phyloP scores from a whole-genome alignment of 2,888 invertebrate genomes.

The Eretmocerus hayati region DNA sequence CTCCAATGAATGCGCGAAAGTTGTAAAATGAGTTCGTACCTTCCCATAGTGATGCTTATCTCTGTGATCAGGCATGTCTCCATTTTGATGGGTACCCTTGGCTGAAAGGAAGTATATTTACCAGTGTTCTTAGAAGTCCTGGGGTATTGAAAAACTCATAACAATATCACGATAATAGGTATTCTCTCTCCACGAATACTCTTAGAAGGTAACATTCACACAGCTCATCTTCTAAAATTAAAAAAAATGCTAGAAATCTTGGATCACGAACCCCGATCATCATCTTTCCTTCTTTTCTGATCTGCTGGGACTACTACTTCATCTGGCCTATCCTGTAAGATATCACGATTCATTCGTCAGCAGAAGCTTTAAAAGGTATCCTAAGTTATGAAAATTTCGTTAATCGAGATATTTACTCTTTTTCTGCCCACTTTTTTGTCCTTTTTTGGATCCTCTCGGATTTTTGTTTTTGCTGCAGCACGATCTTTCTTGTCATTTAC shows the following conservation, averaged over 20 bases:
- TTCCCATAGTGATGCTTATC: slow-evolving; percentile 71
- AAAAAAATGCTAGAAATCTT: slow-evolving; percentile 13
- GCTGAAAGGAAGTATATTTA: slow-evolving; percentile 27
- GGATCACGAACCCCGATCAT: slow-evolving; percentile 60
- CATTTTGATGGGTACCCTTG: slow-evolving; percentile 66
- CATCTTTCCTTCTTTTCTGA: slow-evolving; percentile 73
- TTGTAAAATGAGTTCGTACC: slow-evolving; percentile 52
- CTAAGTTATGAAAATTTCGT: too few relatives aligned
- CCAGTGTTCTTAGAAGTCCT: slow-evolving; percentile 12
- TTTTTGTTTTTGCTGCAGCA: slow-evolving; percentile 39
- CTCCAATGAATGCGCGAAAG: background rate
- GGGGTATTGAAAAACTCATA: slow-evolving; percentile 11
- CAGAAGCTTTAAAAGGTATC: too few relatives aligned
- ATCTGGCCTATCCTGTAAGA: slow-evolving; percentile 63
- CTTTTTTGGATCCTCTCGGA: slow-evolving; percentile 70
- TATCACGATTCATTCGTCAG: too few relatives aligned
- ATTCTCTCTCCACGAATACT: too few relatives aligned
- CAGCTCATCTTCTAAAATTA: slow-evolving; percentile 10
- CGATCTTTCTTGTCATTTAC: slow-evolving; percentile 41
- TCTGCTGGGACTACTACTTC: slow-evolving; percentile 59
- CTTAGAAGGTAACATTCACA: too few relatives aligned
- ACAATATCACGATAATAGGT: too few relatives aligned
- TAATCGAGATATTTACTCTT: slow-evolving; percentile 59
- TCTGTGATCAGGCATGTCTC: slow-evolving; percentile 61
- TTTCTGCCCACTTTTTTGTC: slow-evolving; percentile 76